These are phyloP conservation scores for Remorina albescens DNA, from an alignment of 2,797 vertebrate species.

Conservation along the genomic window DNA sequence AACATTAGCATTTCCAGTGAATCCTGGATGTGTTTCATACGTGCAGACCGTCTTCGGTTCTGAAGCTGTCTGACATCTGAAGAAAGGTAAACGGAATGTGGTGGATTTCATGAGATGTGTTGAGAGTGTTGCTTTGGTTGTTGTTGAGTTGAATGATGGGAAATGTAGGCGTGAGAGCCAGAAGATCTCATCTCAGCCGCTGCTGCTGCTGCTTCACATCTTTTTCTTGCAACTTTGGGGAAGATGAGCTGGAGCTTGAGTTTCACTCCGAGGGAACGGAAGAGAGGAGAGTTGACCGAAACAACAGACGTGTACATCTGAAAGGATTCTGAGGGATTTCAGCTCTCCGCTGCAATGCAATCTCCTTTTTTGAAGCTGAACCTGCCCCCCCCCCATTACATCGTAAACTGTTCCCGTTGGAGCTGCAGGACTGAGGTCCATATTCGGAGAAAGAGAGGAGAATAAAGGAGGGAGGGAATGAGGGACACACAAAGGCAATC, in stretches of 20 bases:
- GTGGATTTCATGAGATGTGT: too few species aligned
- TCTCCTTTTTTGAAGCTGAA: neutral
- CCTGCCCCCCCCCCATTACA: too few species aligned
- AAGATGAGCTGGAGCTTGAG: too few species aligned
- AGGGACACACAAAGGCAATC: neutral
- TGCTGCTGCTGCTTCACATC: neutral
- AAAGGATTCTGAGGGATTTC: neutral
- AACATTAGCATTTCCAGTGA: too few species aligned
- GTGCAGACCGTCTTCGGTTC: neutral
- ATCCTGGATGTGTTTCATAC: too few species aligned
- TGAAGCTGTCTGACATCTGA: too few species aligned
- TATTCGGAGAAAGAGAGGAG: slow-evolving; percentile 56
- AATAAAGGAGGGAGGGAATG: slow-evolving; percentile 17
- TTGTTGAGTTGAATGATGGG: neutral
- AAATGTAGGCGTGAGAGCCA: neutral
- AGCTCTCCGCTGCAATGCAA: neutral
- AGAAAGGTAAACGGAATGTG: too few species aligned
- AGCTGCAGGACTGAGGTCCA: slow-evolving; percentile 43
- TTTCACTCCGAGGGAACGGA: neutral
- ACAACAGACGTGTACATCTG: neutral
- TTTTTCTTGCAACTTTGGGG: neutral
- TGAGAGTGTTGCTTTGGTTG: neutral
- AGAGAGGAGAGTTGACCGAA: neutral
- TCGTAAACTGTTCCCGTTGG: slow-evolving; percentile 49
- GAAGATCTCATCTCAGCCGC: neutral